Base-by-base conservation (phyloP, 2,888 invertebrate species). In the Luperina nickerlii region DNA sequence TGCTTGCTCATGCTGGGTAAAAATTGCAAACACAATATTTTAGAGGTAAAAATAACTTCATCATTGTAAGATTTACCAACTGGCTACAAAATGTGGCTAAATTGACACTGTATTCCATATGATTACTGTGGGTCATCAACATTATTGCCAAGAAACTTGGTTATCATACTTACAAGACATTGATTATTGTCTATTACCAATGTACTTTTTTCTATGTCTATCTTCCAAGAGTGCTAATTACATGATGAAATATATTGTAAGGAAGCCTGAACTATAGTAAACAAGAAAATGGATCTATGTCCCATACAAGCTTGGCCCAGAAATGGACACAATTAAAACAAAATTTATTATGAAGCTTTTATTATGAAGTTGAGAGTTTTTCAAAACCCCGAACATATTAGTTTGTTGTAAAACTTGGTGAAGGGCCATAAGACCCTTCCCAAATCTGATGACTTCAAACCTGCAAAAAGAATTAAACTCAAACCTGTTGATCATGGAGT, bases 1-100 rank as follows among this genome's bases (percentile, higher is more conserved):
- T 48, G 15, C 66, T 71, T 27, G 38, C 27, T 38, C 79, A 81
- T 78, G 84, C 84, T 81, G 38, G 78, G 32, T 77, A 45, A 74
- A 42, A 45, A 84, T 84, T 57, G 84, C 62, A 65, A 84, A 79
- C 76, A 24, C 32, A 13, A n/a, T 6, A 51, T 32, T 48, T 3
- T 8, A 11, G 0, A 20, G 18, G 42, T 27, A 65, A 51, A 57
- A 42, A 20, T 24, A 82, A 57, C 2, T 82, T 48, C 27, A 75
- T 42, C 5, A 78, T 27, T 38, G 4, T 11, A 38, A 79, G 42
- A 20, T 54, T 42, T 51, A 75, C 13, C 24, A 48, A 57, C 18
- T 27, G 42, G 15, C 60, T 81, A 27, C 8, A 13, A 8, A 45
- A 65, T 24, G 5, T 65, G 51, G 13, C 11, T 24, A 18, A 42